Percentiles rank a stretch among this genome's conserved stretches.
Conservation (phyloP, 2,797 vertebrate species). For the Lophius americanus region DNA sequence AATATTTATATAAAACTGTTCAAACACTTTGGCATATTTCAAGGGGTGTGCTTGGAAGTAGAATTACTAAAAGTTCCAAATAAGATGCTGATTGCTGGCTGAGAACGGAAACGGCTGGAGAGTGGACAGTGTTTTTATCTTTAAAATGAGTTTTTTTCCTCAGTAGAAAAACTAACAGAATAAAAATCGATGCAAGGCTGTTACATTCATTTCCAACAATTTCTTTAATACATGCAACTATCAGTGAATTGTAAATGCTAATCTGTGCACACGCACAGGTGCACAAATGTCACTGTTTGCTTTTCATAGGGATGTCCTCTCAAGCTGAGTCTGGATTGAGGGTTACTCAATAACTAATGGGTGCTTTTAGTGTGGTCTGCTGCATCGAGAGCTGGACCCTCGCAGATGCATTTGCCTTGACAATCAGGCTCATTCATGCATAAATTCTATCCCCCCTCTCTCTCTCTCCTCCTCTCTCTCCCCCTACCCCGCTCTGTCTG, state of each 20-base stretch:
- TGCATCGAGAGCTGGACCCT: conserved; percentile 45
- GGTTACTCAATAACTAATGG: conserved; percentile 65
- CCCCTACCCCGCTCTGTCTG: conserved; percentile 30
- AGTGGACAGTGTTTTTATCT: conserved; percentile 11
- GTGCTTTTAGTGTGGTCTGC: conserved; percentile 56
- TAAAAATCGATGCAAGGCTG: conserved; percentile 10
- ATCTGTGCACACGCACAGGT: conserved; percentile 14
- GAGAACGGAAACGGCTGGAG: conserved; percentile 6
- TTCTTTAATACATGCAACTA: conserved; percentile 11
- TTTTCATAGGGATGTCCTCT: conserved; percentile 20
- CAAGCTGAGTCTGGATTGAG: conserved; percentile 19
- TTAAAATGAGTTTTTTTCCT: conserved; percentile 3
- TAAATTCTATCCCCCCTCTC: conserved; percentile 31
- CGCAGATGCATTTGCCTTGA: conserved; percentile 24
- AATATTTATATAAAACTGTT: background rate
- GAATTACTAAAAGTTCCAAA: conserved; percentile 8
- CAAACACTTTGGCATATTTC: background rate
- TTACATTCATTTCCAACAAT: background rate
- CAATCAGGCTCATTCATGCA: conserved; percentile 43
- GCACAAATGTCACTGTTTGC: conserved; percentile 14
- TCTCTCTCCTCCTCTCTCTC: conserved; percentile 29
- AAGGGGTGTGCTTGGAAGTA: background rate
- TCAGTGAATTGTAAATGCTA: conserved; percentile 13
- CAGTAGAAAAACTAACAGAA: conserved; percentile 25
- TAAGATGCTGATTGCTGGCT: conserved; percentile 20